Base-by-base conservation (phyloP, 2,888 invertebrate genomes). In the Prionchulus punctatus region DNA sequence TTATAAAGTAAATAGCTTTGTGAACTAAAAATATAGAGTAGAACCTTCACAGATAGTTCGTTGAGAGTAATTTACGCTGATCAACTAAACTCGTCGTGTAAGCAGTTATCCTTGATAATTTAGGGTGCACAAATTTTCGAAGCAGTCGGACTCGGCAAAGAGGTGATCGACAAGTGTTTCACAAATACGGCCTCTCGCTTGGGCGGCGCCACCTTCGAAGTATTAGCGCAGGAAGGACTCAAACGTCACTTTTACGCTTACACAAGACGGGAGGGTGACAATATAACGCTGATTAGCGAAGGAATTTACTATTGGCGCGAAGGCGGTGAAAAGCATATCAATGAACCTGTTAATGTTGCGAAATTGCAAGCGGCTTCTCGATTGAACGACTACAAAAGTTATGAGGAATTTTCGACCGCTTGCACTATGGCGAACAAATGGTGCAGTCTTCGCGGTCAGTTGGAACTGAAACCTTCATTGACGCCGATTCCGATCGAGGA, bases 91-190 rank as follows among this genome's bases (percentile, higher is more conserved):
- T 48, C n/a, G n/a, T n/a, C n/a, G n/a, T n/a, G n/a, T n/a, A n/a
- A 18, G 15, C 25, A 12, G 7, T 51, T 51, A 7, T 50, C 23
- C 4, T 54, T 55, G 12, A 45, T 51, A 45, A 57, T 67, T 28
- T 63, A 76, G 73, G 88, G 92, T 61, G 98, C 98, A 0, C 98
- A 98, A 76, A 98, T 98, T 66, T 98, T 98, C 70, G 98, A 98
- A 74, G 94, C 94, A 0, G 92, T 98, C 12, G 98, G 98, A 0
- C 74, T 98, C 50, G 83, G 85, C 43, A 81, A 84, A 58, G 92
- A 96, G 67, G 86, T 98, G 0, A 81, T 98, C 59, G 85, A 91
- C 57, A 86, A 86, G 67, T 94, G 96, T 73, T 98, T 98, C 77
- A 85, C 76, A 72, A 82, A 82, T 47, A 82, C 83, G 1, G 78